A percentile compares a stretch with the other conserved stretches of the same genome.
Evolutionary conservation across 2,797 vertebrate species (phyloP).

Genomic region (Mormyrops boulengeri): DNA sequence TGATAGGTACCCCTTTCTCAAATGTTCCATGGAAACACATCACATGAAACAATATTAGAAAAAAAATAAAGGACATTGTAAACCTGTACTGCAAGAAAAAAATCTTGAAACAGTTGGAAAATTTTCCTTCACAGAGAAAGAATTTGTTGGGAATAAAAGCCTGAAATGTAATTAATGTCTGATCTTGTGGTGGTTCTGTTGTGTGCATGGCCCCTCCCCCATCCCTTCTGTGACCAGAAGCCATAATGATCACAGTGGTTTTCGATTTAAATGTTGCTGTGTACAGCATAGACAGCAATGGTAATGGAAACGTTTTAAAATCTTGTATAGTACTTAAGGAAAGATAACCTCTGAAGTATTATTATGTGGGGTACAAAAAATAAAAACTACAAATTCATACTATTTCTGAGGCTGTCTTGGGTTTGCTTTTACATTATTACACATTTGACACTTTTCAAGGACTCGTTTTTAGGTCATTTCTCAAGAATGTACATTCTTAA

Average conservation of each 20-base stretch:
- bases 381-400: neutral
- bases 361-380: neutral
- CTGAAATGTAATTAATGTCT: slow-evolving; percentile 38
- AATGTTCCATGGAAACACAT: neutral
- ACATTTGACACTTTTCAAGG: neutral
- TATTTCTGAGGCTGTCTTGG: neutral
- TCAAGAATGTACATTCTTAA: neutral
- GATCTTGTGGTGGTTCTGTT: slow-evolving; percentile 24
- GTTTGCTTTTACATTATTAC: neutral
- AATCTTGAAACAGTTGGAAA: neutral
- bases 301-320: neutral
- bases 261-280: slow-evolving; percentile 18
- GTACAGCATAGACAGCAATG: neutral
- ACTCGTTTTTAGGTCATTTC: neutral
- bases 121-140: neutral
- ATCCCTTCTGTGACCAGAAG: slow-evolving; percentile 36
- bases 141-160: slow-evolving; percentile 31
- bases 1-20: neutral
- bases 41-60: slow-evolving; percentile 23
- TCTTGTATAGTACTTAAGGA: neutral
- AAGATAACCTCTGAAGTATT: neutral
- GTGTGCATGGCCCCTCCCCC: neutral
- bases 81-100: slow-evolving; percentile 24
- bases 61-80: slow-evolving; percentile 19
- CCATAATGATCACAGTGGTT: slow-evolving; percentile 29